Evolutionary conservation across 2,797 vertebrate genomes (phyloP).

Genomic region (Argentina silus): DNA sequence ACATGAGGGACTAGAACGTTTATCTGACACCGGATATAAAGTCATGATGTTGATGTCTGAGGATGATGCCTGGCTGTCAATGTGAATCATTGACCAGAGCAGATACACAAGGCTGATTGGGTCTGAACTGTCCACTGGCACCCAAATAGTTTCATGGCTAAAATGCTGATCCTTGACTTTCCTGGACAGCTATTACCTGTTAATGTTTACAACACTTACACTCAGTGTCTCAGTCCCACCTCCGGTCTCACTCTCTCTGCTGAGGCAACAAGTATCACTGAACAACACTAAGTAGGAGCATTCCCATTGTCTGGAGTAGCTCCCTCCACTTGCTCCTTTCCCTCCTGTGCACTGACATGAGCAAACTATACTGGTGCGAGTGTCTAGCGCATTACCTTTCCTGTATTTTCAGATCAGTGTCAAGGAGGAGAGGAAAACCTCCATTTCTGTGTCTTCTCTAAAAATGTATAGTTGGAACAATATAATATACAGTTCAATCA

Average conservation of each 20-base stretch:
- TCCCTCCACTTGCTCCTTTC: too few species aligned
- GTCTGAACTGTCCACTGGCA: not conserved
- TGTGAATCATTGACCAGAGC: constrained; percentile 2
- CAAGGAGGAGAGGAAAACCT: too few species aligned
- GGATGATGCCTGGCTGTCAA: not conserved
- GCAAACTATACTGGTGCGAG: too few species aligned
- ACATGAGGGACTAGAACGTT: too few species aligned
- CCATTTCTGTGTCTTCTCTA: too few species aligned
- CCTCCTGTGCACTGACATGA: too few species aligned
- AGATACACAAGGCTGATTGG: not conserved
- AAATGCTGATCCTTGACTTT: constrained; percentile 4
- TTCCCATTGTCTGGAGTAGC: not conserved
- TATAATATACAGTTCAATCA: too few species aligned
- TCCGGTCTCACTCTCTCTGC: constrained; percentile 10
- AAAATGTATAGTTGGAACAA: too few species aligned
- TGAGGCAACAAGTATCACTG: not conserved
- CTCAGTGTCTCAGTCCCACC: not conserved
- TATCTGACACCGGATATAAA: too few species aligned
- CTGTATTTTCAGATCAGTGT: too few species aligned
- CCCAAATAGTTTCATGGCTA: constrained; percentile 1
- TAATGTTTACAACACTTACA: constrained; percentile 15
- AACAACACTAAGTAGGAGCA: not conserved
- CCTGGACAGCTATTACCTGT: not conserved
- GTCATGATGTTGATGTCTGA: not conserved
- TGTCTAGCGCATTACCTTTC: too few species aligned